A percentile compares a stretch with the other conserved stretches of the same genome.
phyloP scores from a whole-genome alignment of 2,797 vertebrate genomes.

The Synaphobranchus kaupii region DNA sequence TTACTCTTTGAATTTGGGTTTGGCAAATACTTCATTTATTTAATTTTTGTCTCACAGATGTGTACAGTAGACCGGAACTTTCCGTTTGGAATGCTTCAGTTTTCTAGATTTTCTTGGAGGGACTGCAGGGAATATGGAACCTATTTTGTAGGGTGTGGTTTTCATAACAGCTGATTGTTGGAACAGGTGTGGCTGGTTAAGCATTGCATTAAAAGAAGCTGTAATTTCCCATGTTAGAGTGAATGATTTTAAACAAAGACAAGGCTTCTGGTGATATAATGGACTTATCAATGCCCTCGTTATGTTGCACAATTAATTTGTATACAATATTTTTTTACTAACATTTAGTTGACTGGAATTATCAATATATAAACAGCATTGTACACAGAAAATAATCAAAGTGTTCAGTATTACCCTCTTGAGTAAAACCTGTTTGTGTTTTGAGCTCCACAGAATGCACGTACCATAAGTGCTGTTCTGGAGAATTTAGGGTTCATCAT shows the following conservation, averaged over 20 bases:
- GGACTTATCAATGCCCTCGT: background rate
- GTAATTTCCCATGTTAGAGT: background rate
- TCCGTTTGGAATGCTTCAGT: background rate
- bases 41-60: background rate
- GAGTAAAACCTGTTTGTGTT: background rate
- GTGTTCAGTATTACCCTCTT: background rate
- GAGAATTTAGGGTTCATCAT: background rate
- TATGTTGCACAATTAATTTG: background rate
- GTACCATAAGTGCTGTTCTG: background rate
- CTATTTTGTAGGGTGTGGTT: background rate
- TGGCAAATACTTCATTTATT: background rate
- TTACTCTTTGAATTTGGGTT: background rate
- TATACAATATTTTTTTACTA: background rate
- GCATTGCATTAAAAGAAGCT: background rate
- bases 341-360: background rate
- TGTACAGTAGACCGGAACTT: background rate
- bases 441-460: background rate
- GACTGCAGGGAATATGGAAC: background rate
- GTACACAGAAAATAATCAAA: background rate
- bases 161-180: conserved; percentile 14
- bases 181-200: background rate
- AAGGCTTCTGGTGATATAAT: background rate
- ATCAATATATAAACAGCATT: background rate
- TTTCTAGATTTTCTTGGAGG: background rate
- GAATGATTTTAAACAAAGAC: background rate